These are phyloP conservation scores for Polymixis flavicincta DNA, from an alignment of 2,888 invertebrate genomes.

Conservation along the genomic window DNA sequence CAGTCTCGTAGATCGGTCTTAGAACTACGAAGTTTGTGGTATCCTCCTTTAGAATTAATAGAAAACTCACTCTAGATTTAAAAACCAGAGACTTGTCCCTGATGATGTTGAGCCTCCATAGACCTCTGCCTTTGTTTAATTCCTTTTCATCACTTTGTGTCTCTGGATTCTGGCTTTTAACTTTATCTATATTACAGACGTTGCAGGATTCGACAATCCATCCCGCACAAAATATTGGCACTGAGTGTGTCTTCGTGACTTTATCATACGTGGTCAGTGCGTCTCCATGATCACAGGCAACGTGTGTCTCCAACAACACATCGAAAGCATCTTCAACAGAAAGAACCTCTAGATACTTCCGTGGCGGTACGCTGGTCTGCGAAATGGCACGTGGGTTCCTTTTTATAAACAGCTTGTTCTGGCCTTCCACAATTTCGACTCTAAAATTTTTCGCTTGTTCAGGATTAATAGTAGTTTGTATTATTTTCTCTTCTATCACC, in stretches of 20 bases:
- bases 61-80: not conserved
- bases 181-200: conserved; percentile 3
- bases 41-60: conserved; percentile 44
- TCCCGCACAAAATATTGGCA: conserved; percentile 7
- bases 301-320: conserved; percentile 18
- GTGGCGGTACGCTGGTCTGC: not conserved
- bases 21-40: conserved; percentile 44
- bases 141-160: not conserved
- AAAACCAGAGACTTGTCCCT: not conserved
- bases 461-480: not conserved
- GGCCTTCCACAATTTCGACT: not conserved
- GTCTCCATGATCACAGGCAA: conserved; percentile 11
- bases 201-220: conserved; percentile 33
- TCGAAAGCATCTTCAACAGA: conserved; percentile 46
- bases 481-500: conserved; percentile 20
- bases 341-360: conserved; percentile 3
- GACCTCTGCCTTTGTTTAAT: conserved; percentile 5
- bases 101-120: conserved; percentile 47
- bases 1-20: conserved; percentile 25
- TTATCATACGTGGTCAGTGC: not conserved
- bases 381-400: rapidly evolving
- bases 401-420: conserved; percentile 23
- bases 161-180: not conserved
- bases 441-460: rapidly evolving
- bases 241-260: not conserved